These are phyloP conservation scores for Mesocentrotus franciscanus DNA, from an alignment of 53 echinoderm and acorn worm genomes.

Conservation along the genomic window DNA sequence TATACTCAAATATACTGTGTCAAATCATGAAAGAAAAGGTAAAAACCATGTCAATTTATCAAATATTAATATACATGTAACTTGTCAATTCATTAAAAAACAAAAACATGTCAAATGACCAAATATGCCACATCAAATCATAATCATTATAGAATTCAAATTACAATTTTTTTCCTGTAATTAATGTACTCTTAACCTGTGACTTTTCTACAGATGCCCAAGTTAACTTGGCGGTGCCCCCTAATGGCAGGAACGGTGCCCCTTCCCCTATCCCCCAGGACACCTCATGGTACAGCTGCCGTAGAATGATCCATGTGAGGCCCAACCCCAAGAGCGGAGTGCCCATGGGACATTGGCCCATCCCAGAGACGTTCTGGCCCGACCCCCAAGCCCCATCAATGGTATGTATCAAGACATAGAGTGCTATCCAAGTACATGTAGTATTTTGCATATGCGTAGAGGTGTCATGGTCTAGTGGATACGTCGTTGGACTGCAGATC, in stretches of 20 bases:
- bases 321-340: conserved; percentile 98
- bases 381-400: conserved; percentile 91
- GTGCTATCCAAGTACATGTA: background rate
- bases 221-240: conserved; percentile 9
- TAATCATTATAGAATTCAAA: too few relatives aligned
- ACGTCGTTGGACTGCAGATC: too few relatives aligned
- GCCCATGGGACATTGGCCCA: conserved; percentile 98
- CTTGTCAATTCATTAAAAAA: too few relatives aligned
- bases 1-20: background rate
- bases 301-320: conserved; percentile 90
- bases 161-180: too few relatives aligned
- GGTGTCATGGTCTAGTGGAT: too few relatives aligned
- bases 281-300: conserved; percentile 93
- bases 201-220: background rate
- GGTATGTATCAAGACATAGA: conserved; percentile 69
- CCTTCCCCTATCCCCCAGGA: conserved; percentile 81
- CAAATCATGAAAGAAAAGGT: too few relatives aligned
- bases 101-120: too few relatives aligned
- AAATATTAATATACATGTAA: too few relatives aligned
- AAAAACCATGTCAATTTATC: too few relatives aligned
- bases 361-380: conserved; percentile 98
- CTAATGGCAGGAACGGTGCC: conserved; percentile 69
- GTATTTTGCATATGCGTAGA: background rate
- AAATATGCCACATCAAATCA: too few relatives aligned
- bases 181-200: background rate